Conservation (phyloP, 2,113 vertebrate genomes). For the Numenius arquata region DNA sequence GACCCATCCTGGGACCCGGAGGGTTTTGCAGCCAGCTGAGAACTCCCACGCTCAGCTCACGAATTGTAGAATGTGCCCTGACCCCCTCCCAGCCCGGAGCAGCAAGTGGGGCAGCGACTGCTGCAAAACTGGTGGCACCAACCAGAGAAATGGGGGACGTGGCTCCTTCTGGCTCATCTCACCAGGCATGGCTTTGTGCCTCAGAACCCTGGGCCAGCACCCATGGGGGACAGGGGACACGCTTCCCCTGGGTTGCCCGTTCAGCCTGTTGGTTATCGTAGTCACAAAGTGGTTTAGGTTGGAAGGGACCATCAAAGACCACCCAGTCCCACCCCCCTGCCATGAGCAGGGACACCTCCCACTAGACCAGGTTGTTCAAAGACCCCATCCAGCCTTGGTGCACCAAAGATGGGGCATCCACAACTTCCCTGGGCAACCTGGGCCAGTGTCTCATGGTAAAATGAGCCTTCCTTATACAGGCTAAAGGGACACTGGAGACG, state of each 20-base stretch:
- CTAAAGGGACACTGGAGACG: neutral
- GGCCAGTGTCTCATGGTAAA: rapidly evolving
- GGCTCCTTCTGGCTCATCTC: neutral
- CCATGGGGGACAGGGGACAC: neutral
- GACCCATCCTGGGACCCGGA: rapidly evolving
- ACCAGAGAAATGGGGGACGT: rapidly evolving
- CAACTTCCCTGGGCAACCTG: neutral
- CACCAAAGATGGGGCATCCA: neutral
- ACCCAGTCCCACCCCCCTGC: neutral
- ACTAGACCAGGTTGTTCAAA: neutral
- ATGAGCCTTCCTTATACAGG: neutral
- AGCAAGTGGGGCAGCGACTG: neutral
- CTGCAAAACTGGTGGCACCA: neutral
- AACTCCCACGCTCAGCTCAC: neutral
- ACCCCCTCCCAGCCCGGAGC: neutral
- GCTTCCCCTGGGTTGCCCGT: neutral
- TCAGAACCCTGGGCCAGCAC: neutral
- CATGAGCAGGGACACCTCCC: neutral
- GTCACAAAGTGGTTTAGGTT: neutral
- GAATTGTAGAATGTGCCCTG: rapidly evolving
- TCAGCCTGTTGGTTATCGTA: neutral
- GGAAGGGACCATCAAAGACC: neutral
- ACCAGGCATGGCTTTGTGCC: neutral
- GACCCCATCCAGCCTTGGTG: neutral
- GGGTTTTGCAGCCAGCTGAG: neutral